These are phyloP conservation scores for Porites evermanni DNA, from an alignment of 92 coral and sea anemone genomes.

Conservation along the genomic window DNA sequence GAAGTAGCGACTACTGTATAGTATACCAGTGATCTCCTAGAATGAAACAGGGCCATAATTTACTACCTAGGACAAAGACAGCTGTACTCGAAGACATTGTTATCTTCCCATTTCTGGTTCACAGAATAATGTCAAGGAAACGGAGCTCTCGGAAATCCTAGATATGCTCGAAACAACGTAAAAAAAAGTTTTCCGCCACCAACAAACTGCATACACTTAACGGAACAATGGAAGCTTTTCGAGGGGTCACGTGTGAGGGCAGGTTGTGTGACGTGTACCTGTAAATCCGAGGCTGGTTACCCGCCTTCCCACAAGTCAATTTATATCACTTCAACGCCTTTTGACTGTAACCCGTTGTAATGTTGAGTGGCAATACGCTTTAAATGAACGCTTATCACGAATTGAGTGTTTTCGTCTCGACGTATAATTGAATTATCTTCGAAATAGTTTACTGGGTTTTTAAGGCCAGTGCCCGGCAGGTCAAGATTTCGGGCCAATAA, in stretches of 20 bases:
- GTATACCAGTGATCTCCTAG: slow-evolving; percentile 84
- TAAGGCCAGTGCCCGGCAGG: neutral
- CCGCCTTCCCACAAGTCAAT: slow-evolving; percentile 31
- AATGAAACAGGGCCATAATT: slow-evolving; percentile 62
- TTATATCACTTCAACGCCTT: slow-evolving; percentile 2
- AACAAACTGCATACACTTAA: slow-evolving; percentile 36
- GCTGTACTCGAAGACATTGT: neutral
- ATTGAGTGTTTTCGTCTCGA: neutral
- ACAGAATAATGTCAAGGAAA: neutral
- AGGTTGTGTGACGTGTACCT: slow-evolving; percentile 38
- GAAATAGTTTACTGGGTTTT: neutral
- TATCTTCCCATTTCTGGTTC: slow-evolving; percentile 19
- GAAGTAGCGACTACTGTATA: slow-evolving; percentile 89
- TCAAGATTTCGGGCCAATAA: neutral
- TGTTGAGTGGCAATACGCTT: neutral
- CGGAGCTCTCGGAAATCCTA: neutral
- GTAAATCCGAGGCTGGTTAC: slow-evolving; percentile 4
- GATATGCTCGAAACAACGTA: slow-evolving; percentile 1
- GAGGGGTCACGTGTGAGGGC: slow-evolving; percentile 44
- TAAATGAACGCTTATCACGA: neutral
- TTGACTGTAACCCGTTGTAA: neutral
- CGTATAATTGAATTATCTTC: neutral
- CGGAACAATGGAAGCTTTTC: slow-evolving; percentile 29
- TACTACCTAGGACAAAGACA: neutral
- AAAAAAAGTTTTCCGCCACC: neutral